phyloP scores from a whole-genome alignment of 92 coral and sea anemone species.

The Chrysogorgia sp. region DNA sequence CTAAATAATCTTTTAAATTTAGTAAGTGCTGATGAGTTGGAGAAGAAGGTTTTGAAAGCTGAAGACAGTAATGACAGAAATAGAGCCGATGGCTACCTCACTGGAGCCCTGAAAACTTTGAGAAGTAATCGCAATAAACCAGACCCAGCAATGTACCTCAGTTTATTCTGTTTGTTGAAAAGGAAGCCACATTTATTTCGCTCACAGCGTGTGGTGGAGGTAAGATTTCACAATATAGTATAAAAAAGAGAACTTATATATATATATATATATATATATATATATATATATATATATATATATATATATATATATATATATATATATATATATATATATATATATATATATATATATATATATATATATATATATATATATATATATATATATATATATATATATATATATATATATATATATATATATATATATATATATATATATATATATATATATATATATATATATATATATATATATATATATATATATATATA shows the following conservation, averaged over 20 bases:
- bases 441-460: too few relatives aligned
- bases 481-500: too few relatives aligned
- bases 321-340: too few relatives aligned
- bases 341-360: too few relatives aligned
- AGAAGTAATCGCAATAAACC: slow-evolving; percentile 85
- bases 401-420: too few relatives aligned
- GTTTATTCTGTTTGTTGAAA: slow-evolving; percentile 75
- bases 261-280: background rate
- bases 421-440: too few relatives aligned
- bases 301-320: too few relatives aligned
- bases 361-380: too few relatives aligned
- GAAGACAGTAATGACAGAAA: slow-evolving; percentile 76
- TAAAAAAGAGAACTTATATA: background rate
- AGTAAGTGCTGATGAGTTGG: slow-evolving; percentile 89
- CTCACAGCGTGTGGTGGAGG: slow-evolving; percentile 83
- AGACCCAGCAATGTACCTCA: slow-evolving; percentile 71
- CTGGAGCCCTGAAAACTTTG: slow-evolving; percentile 81
- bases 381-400: too few relatives aligned
- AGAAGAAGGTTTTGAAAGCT: slow-evolving; percentile 78
- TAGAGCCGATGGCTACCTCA: slow-evolving; percentile 80
- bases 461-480: too few relatives aligned
- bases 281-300: too few relatives aligned
- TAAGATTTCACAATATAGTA: slow-evolving; percentile 4
- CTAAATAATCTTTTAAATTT: background rate
- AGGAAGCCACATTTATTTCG: slow-evolving; percentile 77